Evolutionary conservation across 2,888 invertebrate species (phyloP), one percentile per base, ranked within the genome.

Genomic region (Lysandra bellargus): DNA sequence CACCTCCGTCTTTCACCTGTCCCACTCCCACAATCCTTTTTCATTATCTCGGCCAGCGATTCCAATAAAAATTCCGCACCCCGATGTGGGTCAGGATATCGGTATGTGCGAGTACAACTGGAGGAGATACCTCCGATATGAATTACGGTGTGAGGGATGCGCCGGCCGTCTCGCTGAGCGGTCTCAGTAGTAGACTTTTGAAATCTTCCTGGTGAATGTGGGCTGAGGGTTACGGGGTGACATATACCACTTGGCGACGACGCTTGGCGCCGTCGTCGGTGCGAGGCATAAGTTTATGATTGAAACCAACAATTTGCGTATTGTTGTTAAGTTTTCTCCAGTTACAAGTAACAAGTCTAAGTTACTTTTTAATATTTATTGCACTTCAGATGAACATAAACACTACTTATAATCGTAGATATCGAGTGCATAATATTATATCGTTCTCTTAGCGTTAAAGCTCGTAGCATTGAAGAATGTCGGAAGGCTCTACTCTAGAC

Each of bases 1-100:
- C 69, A 69, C 69, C 69, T 69, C 33, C 69, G 69, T 37, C 33
- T 33, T 5, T 33, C 12, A 17, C 33, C 69, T 69, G 14, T 69
- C 69, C 30, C 69, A 5, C 23, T 69, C 69, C 69, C 37, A 5
- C 33, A 69, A 69, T 69, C 69, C 69, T 69, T 37, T 37, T 37
- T 69, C 69, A 69, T 69, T 69, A 30, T 69, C 69, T 17, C 69
- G 1, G 33, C 33, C 14, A 17, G 69, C 69, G 64, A 69, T 69
- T 69, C 69, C 69, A 69, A 69, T 69, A 69, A 69, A 69, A 69
- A 69, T 69, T 69, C 69, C 69, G 14, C 30, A 17, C 64, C 9
- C 33, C 30, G 23, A 5, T 33, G 69, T 69, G 69, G 69, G 69
- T 69, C 69, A 69, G 69, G 69, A 69, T 33, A 33, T 14, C 33